Conservation (phyloP, 2,797 vertebrate genomes). For the Cirrhinus molitorella region DNA sequence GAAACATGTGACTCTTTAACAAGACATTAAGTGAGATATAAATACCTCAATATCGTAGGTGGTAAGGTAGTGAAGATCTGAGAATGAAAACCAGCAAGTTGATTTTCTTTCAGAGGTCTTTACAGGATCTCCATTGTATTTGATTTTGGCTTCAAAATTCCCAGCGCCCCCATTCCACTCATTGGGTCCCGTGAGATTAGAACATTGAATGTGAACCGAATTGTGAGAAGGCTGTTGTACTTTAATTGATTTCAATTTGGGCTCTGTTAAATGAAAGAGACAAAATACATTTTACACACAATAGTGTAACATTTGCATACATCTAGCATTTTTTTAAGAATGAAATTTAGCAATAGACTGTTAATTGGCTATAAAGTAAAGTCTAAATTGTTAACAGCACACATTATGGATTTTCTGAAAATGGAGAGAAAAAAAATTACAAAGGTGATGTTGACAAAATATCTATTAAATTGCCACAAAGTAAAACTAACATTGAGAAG, state of each 20-base stretch:
- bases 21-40: too few species aligned
- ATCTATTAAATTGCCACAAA: too few species aligned
- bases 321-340: too few species aligned
- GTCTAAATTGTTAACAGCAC: neutral
- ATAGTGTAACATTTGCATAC: too few species aligned
- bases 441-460: too few species aligned
- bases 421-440: too few species aligned
- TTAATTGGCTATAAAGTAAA: neutral
- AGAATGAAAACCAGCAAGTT: constrained; percentile 38
- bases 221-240: constrained; percentile 48
- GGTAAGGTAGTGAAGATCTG: constrained; percentile 54
- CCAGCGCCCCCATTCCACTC: fast-evolving
- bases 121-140: fast-evolving
- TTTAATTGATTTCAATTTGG: too few species aligned
- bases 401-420: neutral
- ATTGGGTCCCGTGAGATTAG: too few species aligned
- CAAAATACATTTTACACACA: neutral
- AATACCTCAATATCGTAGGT: too few species aligned
- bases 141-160: fast-evolving
- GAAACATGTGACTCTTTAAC: too few species aligned
- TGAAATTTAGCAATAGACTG: neutral
- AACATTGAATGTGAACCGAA: too few species aligned
- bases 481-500: too few species aligned
- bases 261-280: fast-evolving
- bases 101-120: fast-evolving